These are phyloP conservation scores for Aphelocoma californica DNA, from an alignment of 2,797 vertebrate species.

Conservation along the genomic window DNA sequence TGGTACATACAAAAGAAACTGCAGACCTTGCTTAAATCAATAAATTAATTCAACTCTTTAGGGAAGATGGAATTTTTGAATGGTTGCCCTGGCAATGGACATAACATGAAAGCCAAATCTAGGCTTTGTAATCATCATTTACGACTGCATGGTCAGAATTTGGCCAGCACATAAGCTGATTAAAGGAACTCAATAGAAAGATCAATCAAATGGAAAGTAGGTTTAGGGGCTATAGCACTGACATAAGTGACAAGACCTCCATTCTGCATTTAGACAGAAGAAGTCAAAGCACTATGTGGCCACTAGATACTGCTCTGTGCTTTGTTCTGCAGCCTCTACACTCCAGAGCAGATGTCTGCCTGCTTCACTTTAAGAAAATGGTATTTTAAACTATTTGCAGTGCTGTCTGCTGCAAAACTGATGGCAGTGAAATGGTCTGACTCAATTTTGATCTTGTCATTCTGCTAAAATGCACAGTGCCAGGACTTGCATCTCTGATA, in stretches of 20 bases:
- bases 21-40: background rate
- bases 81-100: background rate
- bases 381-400: background rate
- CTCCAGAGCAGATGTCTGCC: background rate
- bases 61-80: background rate
- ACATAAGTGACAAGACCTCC: background rate
- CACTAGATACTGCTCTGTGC: conserved; percentile 36
- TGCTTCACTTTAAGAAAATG: background rate
- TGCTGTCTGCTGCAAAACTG: conserved; percentile 3
- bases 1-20: background rate
- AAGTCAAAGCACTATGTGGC: background rate
- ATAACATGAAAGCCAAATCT: background rate
- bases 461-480: background rate
- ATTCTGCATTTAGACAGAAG: background rate
- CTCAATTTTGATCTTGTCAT: conserved; percentile 23
- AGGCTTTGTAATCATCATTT: background rate
- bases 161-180: background rate
- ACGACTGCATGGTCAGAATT: background rate
- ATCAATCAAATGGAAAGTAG: background rate
- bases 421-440: conserved; percentile 3
- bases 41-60: background rate
- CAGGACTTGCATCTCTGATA: background rate
- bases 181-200: background rate
- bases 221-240: background rate
- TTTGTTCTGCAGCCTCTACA: background rate